Evolutionary conservation across 1,140 invertebrate genomes (phyloP).

Genomic region (Brachionus sp.): DNA sequence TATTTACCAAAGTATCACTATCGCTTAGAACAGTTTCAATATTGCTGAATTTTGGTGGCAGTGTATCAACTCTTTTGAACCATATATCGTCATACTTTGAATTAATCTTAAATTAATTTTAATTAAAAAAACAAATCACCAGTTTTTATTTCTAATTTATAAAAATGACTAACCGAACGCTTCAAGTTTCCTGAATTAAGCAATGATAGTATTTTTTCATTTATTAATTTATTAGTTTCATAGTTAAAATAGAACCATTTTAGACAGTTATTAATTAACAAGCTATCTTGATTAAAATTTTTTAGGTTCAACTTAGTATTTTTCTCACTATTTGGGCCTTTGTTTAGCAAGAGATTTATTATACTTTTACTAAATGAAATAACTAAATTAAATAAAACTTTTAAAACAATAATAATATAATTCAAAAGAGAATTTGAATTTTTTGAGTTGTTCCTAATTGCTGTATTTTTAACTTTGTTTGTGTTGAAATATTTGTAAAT

Average conservation of each 20-base stretch:
- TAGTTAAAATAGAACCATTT: constrained; percentile 41
- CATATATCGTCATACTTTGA: constrained; percentile 10
- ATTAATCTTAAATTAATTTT: not conserved
- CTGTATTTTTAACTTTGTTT: not conserved
- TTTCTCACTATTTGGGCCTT: not conserved
- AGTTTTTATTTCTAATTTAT: not conserved
- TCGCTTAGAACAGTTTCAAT: constrained; percentile 6
- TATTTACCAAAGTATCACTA: not conserved
- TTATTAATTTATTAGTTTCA: constrained; percentile 11
- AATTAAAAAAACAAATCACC: not conserved
- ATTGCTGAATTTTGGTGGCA: constrained; percentile 20
- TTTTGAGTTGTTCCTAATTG: not conserved
- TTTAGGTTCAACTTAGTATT: not conserved
- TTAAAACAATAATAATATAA: not conserved
- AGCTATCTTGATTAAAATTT: not conserved
- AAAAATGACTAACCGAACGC: constrained; percentile 6
- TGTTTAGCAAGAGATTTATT: constrained; percentile 1
- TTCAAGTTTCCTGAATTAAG: constrained; percentile 18
- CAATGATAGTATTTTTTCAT: not conserved
- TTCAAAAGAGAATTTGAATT: not conserved
- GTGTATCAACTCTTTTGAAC: constrained; percentile 11
- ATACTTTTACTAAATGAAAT: not conserved
- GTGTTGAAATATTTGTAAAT: constrained; percentile 21
- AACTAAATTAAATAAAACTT: not conserved
- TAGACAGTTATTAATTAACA: constrained; percentile 17